phyloP scores from a whole-genome alignment of 2,888 invertebrate genomes.

The Ptychoptera contaminata region DNA sequence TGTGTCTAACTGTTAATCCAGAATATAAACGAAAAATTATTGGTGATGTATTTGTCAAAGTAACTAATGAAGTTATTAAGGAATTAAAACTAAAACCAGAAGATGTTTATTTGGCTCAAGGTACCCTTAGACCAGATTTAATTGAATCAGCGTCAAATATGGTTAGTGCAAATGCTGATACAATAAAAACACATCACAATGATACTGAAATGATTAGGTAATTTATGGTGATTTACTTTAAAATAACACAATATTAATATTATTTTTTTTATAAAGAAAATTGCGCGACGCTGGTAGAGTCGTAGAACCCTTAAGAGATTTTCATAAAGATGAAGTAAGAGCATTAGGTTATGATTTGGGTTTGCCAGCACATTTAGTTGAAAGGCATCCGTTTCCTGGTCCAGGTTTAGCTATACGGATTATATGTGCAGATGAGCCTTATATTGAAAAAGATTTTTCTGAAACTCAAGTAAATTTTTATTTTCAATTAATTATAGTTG shows the following conservation, averaged over 20 bases:
- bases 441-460: slow-evolving; percentile 84
- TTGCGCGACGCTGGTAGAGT: slow-evolving; percentile 64
- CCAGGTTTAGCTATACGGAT: slow-evolving; percentile 95
- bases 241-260: not conserved
- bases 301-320: slow-evolving; percentile 95
- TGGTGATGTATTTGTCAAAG: slow-evolving; percentile 93
- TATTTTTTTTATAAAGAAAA: slow-evolving; percentile 31
- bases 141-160: slow-evolving; percentile 91
- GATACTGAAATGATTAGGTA: slow-evolving; percentile 87
- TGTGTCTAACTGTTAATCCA: slow-evolving; percentile 76
- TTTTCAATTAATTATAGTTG: not conserved
- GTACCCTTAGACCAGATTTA: slow-evolving; percentile 91
- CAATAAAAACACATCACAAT: slow-evolving; percentile 99
- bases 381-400: slow-evolving; percentile 96
- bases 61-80: slow-evolving; percentile 77
- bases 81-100: slow-evolving; percentile 81
- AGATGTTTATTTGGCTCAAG: slow-evolving; percentile 85
- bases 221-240: slow-evolving; percentile 10
- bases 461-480: slow-evolving; percentile 63
- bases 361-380: slow-evolving; percentile 69
- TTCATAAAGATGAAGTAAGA: slow-evolving; percentile 96
- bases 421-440: slow-evolving; percentile 90
- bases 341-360: slow-evolving; percentile 80
- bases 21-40: slow-evolving; percentile 98
- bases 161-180: slow-evolving; percentile 78